Evolutionary conservation across 2,797 vertebrate genomes (phyloP), one percentile per base, ranked within the genome.

Genomic region (Chrosomus eos): DNA sequence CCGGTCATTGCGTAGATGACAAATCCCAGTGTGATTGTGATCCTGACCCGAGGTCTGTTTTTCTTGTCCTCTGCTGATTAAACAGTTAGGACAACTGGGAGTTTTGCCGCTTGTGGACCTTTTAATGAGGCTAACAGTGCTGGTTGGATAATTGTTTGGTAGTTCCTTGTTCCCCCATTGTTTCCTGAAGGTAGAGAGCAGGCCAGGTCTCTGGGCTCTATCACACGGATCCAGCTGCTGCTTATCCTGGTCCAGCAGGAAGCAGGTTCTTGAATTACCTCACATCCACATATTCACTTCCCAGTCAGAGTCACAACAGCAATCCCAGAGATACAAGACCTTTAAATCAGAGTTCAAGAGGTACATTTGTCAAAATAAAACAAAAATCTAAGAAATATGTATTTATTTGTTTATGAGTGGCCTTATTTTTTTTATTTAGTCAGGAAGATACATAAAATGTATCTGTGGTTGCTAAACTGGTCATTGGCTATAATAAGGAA

Each of bases 171-270:
- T 82, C 64, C 77, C 87, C 40, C 75, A 0, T 83, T 85, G 77
- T 89, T 93, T 94, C 93, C 91, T 93, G 91, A 62, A 87, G 6
- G 83, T 60, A 77, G 66, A 71, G 76, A 85, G 58, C 53, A 48
- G 82, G 82, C 82, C 84, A 80, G 75, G 67, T 84, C 6, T 81
- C 81, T 33, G 3, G 23, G 18, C 88, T 89, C 87, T 94, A 94
- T 94, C 93, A 91, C 90, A 74, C 88, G 4, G 1, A 87, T 71
- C 83, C 94, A 94, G 94, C 92, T 92, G 91, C 84, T 40, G 74
- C 80, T 84, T 70, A 83, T 90, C 89, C 88, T 86, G 84, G 79
- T 81, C 74, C 40, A 80, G 89, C 92, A 92, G 93, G 93, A 93
- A 93, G 79, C 78, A 45, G 60, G 82, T 90, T 92, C 90, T 92